A percentile compares a stretch with the other conserved stretches of the same genome.
Evolutionary conservation across 1,140 invertebrate genomes (phyloP).

Genomic region (Lepidurus packardi): DNA sequence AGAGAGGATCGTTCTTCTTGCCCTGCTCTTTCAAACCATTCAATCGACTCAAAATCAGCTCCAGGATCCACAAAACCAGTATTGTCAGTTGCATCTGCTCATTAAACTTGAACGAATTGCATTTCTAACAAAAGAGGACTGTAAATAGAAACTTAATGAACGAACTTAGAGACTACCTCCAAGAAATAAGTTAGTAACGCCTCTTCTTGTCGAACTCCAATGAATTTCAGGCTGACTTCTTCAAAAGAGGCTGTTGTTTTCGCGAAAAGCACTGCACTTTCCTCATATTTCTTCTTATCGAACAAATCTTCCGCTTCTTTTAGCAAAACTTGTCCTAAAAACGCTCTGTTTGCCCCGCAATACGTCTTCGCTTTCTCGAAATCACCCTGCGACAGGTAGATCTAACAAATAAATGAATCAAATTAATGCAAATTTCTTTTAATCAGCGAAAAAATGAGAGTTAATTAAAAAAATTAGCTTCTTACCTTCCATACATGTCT

Average conservation of each 20-base stretch:
- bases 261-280: slow-evolving; percentile 80
- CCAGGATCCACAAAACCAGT: slow-evolving; percentile 87
- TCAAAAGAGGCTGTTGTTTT: slow-evolving; percentile 88
- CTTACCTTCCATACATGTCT: slow-evolving; percentile 73
- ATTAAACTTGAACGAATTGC: slow-evolving; percentile 11
- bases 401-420: slow-evolving; percentile 44
- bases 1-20: slow-evolving; percentile 50
- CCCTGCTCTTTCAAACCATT: slow-evolving; percentile 59
- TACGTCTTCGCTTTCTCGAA: slow-evolving; percentile 81
- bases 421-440: background rate
- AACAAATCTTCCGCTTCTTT: slow-evolving; percentile 87
- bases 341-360: slow-evolving; percentile 66
- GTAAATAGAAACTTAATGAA: background rate
- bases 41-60: slow-evolving; percentile 83
- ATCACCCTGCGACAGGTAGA: slow-evolving; percentile 78
- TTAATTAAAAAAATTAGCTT: slow-evolving; percentile 31
- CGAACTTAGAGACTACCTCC: slow-evolving; percentile 50
- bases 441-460: no score
- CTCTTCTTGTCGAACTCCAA: slow-evolving; percentile 71
- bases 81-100: slow-evolving; percentile 73
- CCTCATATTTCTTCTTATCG: slow-evolving; percentile 65
- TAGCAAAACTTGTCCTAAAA: slow-evolving; percentile 75
- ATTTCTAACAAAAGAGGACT: background rate
- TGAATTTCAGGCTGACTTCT: slow-evolving; percentile 86
- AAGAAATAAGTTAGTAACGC: slow-evolving; percentile 79